These are phyloP conservation scores for Phoebastria nigripes DNA, from an alignment of 2,797 vertebrate genomes.

Conservation along the genomic window DNA sequence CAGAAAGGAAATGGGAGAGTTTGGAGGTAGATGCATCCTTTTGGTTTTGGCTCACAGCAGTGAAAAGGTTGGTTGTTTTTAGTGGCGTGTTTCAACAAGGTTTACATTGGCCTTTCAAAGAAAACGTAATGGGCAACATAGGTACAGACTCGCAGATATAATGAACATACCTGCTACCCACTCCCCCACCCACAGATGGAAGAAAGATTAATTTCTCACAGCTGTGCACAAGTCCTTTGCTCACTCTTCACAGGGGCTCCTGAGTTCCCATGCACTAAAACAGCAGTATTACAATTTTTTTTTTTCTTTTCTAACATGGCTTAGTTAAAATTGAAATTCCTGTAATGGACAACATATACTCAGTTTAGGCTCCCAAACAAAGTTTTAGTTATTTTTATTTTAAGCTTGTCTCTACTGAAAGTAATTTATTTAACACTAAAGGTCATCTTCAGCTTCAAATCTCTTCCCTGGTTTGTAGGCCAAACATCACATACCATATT, in stretches of 20 bases:
- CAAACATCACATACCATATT: not conserved
- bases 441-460: not conserved
- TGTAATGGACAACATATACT: not conserved
- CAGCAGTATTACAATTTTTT: not conserved
- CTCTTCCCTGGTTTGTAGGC: not conserved
- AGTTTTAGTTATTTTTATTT: not conserved
- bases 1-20: not conserved
- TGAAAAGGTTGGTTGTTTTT: not conserved
- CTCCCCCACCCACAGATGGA: not conserved
- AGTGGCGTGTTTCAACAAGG: not conserved
- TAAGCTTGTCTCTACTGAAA: not conserved
- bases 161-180: not conserved
- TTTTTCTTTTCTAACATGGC: not conserved
- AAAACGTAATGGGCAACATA: not conserved
- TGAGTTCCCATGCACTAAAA: not conserved
- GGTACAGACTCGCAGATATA: not conserved
- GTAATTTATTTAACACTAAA: not conserved
- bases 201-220: not conserved
- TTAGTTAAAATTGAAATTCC: not conserved
- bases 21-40: not conserved
- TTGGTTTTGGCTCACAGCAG: not conserved
- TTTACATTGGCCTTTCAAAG: not conserved
- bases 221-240: not conserved
- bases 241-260: not conserved
- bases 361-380: not conserved